A percentile compares a stretch with the other conserved stretches of the same genome.
Conservation (phyloP, 2,888 invertebrate species). For the Drosophila formosana region DNA sequence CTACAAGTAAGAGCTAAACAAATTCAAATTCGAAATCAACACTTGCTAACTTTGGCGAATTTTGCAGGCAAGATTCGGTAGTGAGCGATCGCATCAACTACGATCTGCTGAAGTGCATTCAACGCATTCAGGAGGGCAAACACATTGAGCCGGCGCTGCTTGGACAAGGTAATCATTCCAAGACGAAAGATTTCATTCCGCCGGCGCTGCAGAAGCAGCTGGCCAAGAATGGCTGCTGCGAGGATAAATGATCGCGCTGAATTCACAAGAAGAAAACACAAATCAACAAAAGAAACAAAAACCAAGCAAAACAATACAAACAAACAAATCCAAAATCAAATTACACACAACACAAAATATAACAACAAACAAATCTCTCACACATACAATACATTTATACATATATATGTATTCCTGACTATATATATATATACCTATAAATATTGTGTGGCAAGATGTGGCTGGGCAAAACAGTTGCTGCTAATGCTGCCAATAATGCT, state of each 20-base stretch:
- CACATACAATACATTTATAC: constrained; percentile 6
- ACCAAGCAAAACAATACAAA: constrained; percentile 13
- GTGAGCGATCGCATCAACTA: constrained; percentile 96
- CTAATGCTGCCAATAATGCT: constrained; percentile 5
- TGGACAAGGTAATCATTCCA: constrained; percentile 90
- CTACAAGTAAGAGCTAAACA: constrained; percentile 89
- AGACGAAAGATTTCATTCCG: constrained; percentile 94
- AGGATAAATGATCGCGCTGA: constrained; percentile 78
- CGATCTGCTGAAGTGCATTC: constrained; percentile 92
- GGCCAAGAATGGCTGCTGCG: constrained; percentile 81
- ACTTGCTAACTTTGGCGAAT: not conserved
- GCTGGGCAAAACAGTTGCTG: constrained; percentile 7
- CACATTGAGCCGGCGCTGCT: constrained; percentile 91
- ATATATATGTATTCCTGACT: constrained; percentile 6
- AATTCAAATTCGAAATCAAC: too few species aligned
- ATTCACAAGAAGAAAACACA: constrained; percentile 7
- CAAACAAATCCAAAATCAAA: constrained; percentile 9
- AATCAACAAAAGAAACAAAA: not conserved
- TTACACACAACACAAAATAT: not conserved
- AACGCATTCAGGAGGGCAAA: constrained; percentile 90
- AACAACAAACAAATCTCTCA: constrained; percentile 17
- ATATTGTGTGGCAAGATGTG: constrained; percentile 30
- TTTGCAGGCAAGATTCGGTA: constrained; percentile 92
- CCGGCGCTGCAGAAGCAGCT: constrained; percentile 89
- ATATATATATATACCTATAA: constrained; percentile 4